Evolutionary conservation across 2,888 invertebrate species (phyloP).

Genomic region (Dendrolimus pini): DNA sequence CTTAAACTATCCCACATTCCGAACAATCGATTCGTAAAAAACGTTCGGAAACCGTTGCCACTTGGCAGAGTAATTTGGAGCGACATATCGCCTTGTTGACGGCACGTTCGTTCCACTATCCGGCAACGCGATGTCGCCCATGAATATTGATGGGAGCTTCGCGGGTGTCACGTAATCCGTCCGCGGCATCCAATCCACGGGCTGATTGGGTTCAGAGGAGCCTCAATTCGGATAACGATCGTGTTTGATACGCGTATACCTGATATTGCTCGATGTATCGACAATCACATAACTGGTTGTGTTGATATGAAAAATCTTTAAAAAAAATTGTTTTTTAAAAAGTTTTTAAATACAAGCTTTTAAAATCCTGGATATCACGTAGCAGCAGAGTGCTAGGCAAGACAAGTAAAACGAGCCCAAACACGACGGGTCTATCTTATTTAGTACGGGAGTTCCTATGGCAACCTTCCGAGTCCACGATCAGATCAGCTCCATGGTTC

Average conservation of each 20-base stretch:
- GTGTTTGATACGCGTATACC: neutral
- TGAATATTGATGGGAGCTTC: slow-evolving; percentile 64
- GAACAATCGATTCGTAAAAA: neutral
- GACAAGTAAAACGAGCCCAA: too few relatives aligned
- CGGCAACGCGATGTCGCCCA: slow-evolving; percentile 40
- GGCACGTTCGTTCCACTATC: slow-evolving; percentile 17
- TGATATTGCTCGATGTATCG: neutral
- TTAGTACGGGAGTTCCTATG: too few relatives aligned
- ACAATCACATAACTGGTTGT: neutral
- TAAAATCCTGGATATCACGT: too few relatives aligned
- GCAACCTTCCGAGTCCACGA: too few relatives aligned
- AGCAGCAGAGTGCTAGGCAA: too few relatives aligned
- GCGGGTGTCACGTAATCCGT: slow-evolving; percentile 51
- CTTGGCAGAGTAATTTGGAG: neutral
- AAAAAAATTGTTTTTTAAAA: too few relatives aligned
- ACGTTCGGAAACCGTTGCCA: neutral
- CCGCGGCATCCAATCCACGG: slow-evolving; percentile 32
- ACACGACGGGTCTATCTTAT: too few relatives aligned
- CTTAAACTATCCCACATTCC: neutral
- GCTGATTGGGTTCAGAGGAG: slow-evolving; percentile 38
- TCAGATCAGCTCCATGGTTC: too few relatives aligned
- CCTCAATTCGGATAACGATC: neutral
- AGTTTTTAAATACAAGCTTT: too few relatives aligned
- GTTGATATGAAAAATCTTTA: too few relatives aligned
- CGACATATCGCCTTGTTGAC: neutral